These are phyloP conservation scores for Coturnix japonica DNA, from an alignment of 2,113 vertebrate genomes.

Conservation along the genomic window DNA sequence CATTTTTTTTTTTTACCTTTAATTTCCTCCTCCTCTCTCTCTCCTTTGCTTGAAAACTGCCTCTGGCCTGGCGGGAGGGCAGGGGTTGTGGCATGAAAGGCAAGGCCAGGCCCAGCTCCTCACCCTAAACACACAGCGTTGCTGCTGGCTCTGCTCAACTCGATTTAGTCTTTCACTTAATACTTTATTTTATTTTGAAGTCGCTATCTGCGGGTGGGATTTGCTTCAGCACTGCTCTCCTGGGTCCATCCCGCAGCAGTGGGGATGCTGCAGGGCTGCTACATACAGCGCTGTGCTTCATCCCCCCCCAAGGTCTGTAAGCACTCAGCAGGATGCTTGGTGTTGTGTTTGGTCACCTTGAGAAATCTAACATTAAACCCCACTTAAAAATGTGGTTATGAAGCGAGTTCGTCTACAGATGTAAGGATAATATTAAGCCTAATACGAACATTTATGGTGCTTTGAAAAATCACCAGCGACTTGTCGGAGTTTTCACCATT, in stretches of 20 bases:
- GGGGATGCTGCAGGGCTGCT: background rate
- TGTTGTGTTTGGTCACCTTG: slow-evolving; percentile 58
- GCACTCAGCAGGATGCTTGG: slow-evolving; percentile 25
- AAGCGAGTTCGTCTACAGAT: slow-evolving; percentile 69
- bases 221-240: slow-evolving; percentile 1
- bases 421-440: slow-evolving; percentile 66
- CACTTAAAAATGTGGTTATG: slow-evolving; percentile 64
- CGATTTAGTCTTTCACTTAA: background rate
- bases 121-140: background rate
- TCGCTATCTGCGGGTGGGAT: slow-evolving; percentile 52
- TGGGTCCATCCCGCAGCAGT: background rate
- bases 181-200: background rate
- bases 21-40: slow-evolving; percentile 85
- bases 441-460: slow-evolving; percentile 66
- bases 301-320: background rate
- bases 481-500: slow-evolving; percentile 69
- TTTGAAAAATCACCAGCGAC: slow-evolving; percentile 67
- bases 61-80: slow-evolving; percentile 20
- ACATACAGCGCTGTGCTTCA: background rate
- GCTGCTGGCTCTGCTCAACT: background rate
- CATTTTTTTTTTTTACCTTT: slow-evolving; percentile 86
- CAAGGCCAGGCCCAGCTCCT: background rate
- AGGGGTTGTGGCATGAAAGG: background rate
- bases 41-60: slow-evolving; percentile 6
- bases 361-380: slow-evolving; percentile 69